phyloP scores from a whole-genome alignment of 2,888 invertebrate species.

The Adineta ricciae region DNA sequence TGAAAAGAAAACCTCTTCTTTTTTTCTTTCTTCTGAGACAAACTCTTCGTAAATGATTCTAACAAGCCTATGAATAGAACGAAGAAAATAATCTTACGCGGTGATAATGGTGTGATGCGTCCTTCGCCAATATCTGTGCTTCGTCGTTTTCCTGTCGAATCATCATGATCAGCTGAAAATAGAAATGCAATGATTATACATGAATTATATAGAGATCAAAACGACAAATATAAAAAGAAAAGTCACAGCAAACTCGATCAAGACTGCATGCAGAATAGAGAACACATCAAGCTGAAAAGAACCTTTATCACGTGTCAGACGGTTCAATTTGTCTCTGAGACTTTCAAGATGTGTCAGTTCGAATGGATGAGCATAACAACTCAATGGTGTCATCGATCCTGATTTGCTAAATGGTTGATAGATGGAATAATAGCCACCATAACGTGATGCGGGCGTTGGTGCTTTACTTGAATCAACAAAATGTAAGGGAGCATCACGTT shows the following conservation, averaged over 20 bases:
- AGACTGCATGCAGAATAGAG: neutral
- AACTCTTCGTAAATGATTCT: neutral
- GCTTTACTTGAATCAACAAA: constrained; percentile 22
- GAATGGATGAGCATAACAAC: neutral
- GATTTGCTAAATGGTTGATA: neutral
- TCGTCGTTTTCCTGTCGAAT: neutral
- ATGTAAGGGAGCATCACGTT: constrained; percentile 13
- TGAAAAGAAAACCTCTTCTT: neutral
- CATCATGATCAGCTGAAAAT: neutral
- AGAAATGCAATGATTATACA: neutral
- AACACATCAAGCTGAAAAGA: neutral
- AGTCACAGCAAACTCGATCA: neutral
- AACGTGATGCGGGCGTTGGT: constrained; percentile 6
- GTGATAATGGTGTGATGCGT: neutral
- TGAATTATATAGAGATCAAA: too few relatives aligned
- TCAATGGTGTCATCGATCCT: constrained; percentile 9
- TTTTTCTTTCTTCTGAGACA: neutral
- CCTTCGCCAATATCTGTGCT: neutral
- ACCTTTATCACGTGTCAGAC: constrained; percentile 3
- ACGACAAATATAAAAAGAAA: too few relatives aligned
- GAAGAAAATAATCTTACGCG: neutral
- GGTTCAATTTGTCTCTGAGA: constrained; percentile 19
- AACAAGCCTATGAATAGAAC: neutral
- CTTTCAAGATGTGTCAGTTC: constrained; percentile 20
- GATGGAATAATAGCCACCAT: constrained; percentile 6